Conservation (phyloP, 2,113 vertebrate genomes). For the Oriolus oriolus region DNA sequence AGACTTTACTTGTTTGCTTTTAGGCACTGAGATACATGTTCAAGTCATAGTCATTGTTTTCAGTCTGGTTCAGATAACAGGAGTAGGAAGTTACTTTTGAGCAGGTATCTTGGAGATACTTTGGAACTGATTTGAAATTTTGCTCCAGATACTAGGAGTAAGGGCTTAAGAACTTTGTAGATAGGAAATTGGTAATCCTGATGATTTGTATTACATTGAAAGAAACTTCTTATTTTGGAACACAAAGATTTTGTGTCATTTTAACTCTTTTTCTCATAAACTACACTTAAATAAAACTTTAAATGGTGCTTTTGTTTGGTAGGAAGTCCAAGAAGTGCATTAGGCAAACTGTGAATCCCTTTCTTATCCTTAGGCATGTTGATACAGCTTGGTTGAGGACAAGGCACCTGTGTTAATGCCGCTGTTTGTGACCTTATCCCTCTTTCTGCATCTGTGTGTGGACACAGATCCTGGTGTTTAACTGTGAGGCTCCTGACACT, state of each 20-base stretch:
- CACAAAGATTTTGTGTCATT: not conserved
- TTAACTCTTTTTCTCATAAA: not conserved
- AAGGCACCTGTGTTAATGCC: not conserved
- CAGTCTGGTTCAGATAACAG: not conserved
- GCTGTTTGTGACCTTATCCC: not conserved
- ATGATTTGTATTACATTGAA: not conserved
- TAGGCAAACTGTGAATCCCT: not conserved
- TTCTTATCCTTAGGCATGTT: not conserved
- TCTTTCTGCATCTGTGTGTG: not conserved
- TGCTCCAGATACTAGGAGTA: not conserved
- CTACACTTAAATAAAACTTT: not conserved
- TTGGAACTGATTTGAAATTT: not conserved
- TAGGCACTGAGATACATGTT: not conserved
- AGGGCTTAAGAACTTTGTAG: not conserved
- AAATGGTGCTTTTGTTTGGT: not conserved
- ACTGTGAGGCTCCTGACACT: not conserved
- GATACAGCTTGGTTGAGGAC: not conserved
- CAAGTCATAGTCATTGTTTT: not conserved
- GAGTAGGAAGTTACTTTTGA: not conserved
- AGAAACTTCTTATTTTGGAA: not conserved
- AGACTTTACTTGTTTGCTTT: slow-evolving; percentile 8
- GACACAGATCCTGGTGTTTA: not conserved
- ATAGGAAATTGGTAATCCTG: not conserved
- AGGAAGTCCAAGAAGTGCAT: not conserved
- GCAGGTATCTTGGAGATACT: not conserved